A percentile compares a stretch with the other conserved stretches of the same genome.
These are phyloP conservation scores for Metaphire vulgaris DNA, from an alignment of 1,140 invertebrate species.

Conservation along the genomic window DNA sequence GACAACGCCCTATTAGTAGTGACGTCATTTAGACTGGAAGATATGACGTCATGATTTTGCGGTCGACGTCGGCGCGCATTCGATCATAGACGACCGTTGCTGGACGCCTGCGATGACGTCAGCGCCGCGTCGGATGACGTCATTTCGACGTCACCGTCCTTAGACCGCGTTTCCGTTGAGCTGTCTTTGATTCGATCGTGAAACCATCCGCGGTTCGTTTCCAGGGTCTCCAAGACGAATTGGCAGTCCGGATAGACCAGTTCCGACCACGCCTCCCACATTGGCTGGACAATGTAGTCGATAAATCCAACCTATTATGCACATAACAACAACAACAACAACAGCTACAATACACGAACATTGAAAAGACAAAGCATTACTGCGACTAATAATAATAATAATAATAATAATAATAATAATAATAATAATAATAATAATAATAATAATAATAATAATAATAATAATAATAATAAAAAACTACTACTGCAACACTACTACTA, in stretches of 20 bases:
- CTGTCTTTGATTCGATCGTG: neutral
- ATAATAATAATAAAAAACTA: too few species aligned
- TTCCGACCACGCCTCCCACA: conserved; percentile 99
- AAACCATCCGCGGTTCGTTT: conserved; percentile 92
- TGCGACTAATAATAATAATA: neutral
- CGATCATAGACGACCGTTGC: neutral
- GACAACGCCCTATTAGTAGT: too few species aligned
- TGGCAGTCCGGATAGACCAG: conserved; percentile 97
- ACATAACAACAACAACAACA: too few species aligned
- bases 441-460: too few species aligned
- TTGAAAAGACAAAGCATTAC: neutral
- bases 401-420: neutral
- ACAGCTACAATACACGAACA: too few species aligned
- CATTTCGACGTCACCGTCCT: neutral
- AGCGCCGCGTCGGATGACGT: neutral
- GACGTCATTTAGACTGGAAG: neutral
- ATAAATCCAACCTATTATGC: conserved; percentile 87
- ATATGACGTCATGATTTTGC: neutral
- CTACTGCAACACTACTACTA: too few species aligned
- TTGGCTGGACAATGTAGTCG: conserved; percentile 96
- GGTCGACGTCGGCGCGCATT: neutral
- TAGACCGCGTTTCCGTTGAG: neutral
- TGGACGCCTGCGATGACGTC: neutral
- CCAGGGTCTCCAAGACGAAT: conserved; percentile 91
- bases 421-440: neutral